phyloP scores from a whole-genome alignment of 2,888 invertebrate genomes.

The Caenorhabditis panamensis region DNA sequence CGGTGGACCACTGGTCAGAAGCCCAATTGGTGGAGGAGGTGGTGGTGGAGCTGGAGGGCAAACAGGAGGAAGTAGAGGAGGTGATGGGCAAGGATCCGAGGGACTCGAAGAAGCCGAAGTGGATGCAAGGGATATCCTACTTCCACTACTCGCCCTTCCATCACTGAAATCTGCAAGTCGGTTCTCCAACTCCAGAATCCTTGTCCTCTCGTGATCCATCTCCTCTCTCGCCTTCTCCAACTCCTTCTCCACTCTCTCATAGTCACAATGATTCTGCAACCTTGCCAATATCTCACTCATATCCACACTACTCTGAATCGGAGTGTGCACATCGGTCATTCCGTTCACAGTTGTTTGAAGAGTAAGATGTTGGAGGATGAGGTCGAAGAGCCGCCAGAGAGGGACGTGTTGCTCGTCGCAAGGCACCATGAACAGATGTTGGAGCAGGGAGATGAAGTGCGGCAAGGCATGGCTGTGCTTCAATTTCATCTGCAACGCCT shows the following conservation, averaged over 20 bases:
- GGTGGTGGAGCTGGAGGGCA: slow-evolving; percentile 70
- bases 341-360: slow-evolving; percentile 75
- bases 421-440: slow-evolving; percentile 89
- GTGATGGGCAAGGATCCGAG: slow-evolving; percentile 69
- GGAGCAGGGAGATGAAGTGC: slow-evolving; percentile 91
- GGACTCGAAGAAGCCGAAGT: slow-evolving; percentile 74
- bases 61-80: slow-evolving; percentile 59
- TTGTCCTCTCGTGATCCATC: slow-evolving; percentile 70
- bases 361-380: slow-evolving; percentile 89
- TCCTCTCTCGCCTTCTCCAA: slow-evolving; percentile 71
- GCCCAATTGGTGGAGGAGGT: slow-evolving; percentile 75
- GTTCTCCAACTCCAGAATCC: slow-evolving; percentile 76
- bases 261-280: slow-evolving; percentile 77
- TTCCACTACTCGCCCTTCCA: slow-evolving; percentile 62
- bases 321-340: slow-evolving; percentile 69
- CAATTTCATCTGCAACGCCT: slow-evolving; percentile 84
- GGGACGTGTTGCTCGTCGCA: slow-evolving; percentile 92
- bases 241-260: slow-evolving; percentile 74
- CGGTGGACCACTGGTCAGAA: slow-evolving; percentile 47
- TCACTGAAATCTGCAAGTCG: slow-evolving; percentile 75
- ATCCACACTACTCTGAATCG: slow-evolving; percentile 71
- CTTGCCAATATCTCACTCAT: slow-evolving; percentile 75
- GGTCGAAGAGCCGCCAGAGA: slow-evolving; percentile 94
- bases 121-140: slow-evolving; percentile 58
- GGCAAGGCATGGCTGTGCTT: slow-evolving; percentile 92